Conservation (phyloP, 2,888 invertebrate genomes). For the Melanargia galathea region DNA sequence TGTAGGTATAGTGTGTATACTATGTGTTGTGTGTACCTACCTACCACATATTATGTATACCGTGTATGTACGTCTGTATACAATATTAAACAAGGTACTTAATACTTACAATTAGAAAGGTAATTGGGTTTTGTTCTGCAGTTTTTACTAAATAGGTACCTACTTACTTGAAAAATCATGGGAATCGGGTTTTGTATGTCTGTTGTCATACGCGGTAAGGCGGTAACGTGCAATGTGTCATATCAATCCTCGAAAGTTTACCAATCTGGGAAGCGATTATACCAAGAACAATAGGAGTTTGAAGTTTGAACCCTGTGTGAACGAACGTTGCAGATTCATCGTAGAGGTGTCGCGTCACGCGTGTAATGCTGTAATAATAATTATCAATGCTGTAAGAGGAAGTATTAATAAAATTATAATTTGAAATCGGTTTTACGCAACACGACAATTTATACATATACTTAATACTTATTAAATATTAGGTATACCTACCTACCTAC, state of each 20-base stretch:
- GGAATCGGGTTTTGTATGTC: conserved; percentile 51
- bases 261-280: conserved; percentile 59
- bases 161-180: conserved; percentile 48
- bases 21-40: neutral
- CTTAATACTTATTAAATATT: neutral
- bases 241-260: conserved; percentile 63
- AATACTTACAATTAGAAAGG: neutral
- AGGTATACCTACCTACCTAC: no score
- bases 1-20: neutral
- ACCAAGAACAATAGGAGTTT: conserved; percentile 59
- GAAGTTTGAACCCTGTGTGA: conserved; percentile 37
- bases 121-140: neutral
- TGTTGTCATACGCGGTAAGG: conserved; percentile 31
- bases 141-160: neutral
- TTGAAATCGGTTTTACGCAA: conserved; percentile 16
- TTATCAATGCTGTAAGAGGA: conserved; percentile 28
- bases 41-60: no score
- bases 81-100: no score
- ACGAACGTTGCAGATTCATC: conserved; percentile 39
- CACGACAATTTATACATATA: neutral
- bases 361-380: neutral
- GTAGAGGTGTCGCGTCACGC: conserved; percentile 27
- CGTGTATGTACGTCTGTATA: no score
- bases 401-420: conserved; percentile 1
- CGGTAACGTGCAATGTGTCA: conserved; percentile 47